phyloP scores from a whole-genome alignment of 2,888 invertebrate species.

The Synanthedon andrenaeformis region DNA sequence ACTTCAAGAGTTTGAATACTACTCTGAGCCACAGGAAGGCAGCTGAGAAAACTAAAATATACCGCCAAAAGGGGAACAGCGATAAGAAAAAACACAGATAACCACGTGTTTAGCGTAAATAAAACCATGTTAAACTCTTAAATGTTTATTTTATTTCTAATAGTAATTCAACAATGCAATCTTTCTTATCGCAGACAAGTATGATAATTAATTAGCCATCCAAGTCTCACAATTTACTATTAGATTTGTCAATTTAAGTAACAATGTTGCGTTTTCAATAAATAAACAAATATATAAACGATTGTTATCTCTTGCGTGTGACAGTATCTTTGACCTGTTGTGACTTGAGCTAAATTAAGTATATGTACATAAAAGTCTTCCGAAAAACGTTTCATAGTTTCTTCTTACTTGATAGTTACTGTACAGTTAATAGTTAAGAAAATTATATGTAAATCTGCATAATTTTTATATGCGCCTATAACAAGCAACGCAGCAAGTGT shows the following conservation, averaged over 20 bases:
- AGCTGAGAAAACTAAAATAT: conserved; percentile 71
- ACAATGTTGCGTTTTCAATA: too few species aligned
- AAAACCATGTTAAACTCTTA: background rate
- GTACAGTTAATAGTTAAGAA: background rate
- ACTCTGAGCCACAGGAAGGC: conserved; percentile 57
- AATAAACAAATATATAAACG: too few species aligned
- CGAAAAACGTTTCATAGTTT: background rate
- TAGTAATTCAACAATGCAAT: background rate
- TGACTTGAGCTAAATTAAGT: too few species aligned
- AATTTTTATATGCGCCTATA: too few species aligned
- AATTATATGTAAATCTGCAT: background rate
- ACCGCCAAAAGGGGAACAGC: conserved; percentile 67
- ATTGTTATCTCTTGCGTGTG: too few species aligned
- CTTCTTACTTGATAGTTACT: background rate
- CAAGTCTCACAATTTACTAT: background rate
- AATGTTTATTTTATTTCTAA: background rate
- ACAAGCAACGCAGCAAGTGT: too few species aligned
- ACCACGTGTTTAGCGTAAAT: background rate
- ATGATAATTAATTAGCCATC: background rate
- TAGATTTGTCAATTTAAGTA: too few species aligned
- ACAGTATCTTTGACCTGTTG: too few species aligned
- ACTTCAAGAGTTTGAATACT: conserved; percentile 77
- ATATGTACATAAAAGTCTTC: too few species aligned
- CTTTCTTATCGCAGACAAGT: too few species aligned
- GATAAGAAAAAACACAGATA: too few species aligned